These are phyloP conservation scores for Platycercus adscitus DNA, from an alignment of 2,113 vertebrate species.

Conservation along the genomic window DNA sequence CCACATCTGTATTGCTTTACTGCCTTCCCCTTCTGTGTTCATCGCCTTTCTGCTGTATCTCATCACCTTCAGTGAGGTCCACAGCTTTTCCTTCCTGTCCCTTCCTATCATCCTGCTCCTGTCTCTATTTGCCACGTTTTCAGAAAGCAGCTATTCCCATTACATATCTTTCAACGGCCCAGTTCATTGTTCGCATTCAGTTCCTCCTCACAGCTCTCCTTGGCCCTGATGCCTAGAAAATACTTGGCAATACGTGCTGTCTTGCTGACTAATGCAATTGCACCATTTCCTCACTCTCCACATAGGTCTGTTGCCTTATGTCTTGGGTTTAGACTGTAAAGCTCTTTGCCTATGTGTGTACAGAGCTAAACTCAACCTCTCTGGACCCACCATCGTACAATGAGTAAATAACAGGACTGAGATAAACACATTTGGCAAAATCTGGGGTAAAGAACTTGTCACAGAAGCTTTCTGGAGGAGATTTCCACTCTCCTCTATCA, in stretches of 20 bases:
- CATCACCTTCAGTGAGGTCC: not conserved
- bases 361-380: not conserved
- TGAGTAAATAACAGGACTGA: not conserved
- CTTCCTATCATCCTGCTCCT: not conserved
- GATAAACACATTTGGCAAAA: not conserved
- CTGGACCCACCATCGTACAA: not conserved
- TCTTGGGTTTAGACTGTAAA: not conserved
- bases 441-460: not conserved
- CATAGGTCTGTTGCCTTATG: not conserved
- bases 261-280: conserved; percentile 30
- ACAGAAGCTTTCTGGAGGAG: not conserved
- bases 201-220: not conserved
- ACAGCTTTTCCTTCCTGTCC: not conserved
- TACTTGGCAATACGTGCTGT: conserved; percentile 18
- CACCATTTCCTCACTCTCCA: not conserved
- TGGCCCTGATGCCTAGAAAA: conserved; percentile 26
- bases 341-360: not conserved
- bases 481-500: not conserved
- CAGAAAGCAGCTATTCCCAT: not conserved
- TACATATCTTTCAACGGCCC: not conserved
- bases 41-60: not conserved
- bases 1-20: not conserved
- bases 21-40: not conserved
- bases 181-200: not conserved
- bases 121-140: not conserved